Evolutionary conservation across 2,797 vertebrate species (phyloP).

Genomic region (Pogonophryne albipinna): DNA sequence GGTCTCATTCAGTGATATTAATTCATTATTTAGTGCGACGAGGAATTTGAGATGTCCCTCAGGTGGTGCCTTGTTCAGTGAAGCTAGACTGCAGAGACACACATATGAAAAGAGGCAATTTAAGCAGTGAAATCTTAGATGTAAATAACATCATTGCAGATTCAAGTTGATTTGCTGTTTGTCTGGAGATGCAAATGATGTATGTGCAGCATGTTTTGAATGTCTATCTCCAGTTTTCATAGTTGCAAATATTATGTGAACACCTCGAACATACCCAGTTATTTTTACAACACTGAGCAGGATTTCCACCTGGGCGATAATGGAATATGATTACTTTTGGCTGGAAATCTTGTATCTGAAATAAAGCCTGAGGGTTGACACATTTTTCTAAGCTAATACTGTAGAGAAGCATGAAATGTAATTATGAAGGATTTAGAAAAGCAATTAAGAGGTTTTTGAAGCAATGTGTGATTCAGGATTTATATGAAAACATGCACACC

Average conservation of each 20-base stretch:
- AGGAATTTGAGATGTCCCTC: slow-evolving; percentile 51
- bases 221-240: too few relatives aligned
- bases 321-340: slow-evolving; percentile 1
- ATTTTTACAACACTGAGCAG: neutral
- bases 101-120: neutral
- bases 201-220: too few relatives aligned
- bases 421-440: neutral
- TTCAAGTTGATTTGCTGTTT: slow-evolving; percentile 3
- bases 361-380: neutral
- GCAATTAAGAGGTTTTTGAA: slow-evolving; percentile 4
- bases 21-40: slow-evolving; percentile 74
- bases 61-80: neutral
- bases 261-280: neutral
- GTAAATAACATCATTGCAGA: neutral
- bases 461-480: slow-evolving; percentile 1
- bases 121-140: neutral
- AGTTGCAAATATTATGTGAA: neutral
- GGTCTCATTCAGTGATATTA: slow-evolving; percentile 70
- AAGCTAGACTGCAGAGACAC: slow-evolving; percentile 1
- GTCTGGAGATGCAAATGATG: neutral
- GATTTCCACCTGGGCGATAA: neutral
- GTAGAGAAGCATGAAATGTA: neutral
- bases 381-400: neutral
- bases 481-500: neutral
- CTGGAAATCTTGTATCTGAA: slow-evolving; percentile 1